These are phyloP conservation scores for Tangara arthus DNA, from an alignment of 2,797 vertebrate species.

Conservation along the genomic window DNA sequence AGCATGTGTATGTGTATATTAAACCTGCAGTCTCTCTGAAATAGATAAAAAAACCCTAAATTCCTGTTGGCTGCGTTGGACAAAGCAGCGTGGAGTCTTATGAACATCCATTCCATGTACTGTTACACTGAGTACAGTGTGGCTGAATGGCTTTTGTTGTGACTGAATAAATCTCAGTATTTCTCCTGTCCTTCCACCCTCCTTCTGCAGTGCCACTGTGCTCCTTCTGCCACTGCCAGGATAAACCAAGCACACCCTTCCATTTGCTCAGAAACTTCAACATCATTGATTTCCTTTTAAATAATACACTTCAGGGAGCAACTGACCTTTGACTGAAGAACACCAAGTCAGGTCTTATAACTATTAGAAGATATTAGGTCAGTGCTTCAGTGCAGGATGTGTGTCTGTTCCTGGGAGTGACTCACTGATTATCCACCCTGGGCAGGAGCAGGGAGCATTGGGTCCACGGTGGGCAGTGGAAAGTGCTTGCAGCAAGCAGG, in stretches of 20 bases:
- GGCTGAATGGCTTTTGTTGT: not conserved
- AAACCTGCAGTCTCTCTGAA: not conserved
- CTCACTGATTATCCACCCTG: not conserved
- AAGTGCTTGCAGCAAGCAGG: conserved; percentile 5
- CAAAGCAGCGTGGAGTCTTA: not conserved
- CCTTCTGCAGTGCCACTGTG: not conserved
- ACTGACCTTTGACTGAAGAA: conserved; percentile 24
- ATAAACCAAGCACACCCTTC: not conserved
- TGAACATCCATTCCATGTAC: not conserved
- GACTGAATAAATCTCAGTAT: not conserved
- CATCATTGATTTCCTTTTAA: not conserved
- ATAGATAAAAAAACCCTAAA: not conserved
- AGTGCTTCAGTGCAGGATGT: not conserved
- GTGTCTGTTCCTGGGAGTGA: not conserved
- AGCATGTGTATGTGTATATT: not conserved
- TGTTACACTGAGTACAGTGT: not conserved
- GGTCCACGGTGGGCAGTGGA: not conserved
- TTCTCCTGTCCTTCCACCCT: not conserved
- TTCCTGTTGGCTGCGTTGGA: not conserved
- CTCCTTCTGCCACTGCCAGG: not conserved
- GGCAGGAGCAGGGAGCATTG: not conserved
- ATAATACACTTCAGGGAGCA: not conserved
- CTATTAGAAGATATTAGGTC: not conserved
- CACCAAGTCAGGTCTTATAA: not conserved
- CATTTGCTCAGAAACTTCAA: not conserved